A percentile compares a stretch with the other conserved stretches of the same genome.
Conservation (phyloP, 2,113 vertebrate species). For the Felis chaus region DNA sequence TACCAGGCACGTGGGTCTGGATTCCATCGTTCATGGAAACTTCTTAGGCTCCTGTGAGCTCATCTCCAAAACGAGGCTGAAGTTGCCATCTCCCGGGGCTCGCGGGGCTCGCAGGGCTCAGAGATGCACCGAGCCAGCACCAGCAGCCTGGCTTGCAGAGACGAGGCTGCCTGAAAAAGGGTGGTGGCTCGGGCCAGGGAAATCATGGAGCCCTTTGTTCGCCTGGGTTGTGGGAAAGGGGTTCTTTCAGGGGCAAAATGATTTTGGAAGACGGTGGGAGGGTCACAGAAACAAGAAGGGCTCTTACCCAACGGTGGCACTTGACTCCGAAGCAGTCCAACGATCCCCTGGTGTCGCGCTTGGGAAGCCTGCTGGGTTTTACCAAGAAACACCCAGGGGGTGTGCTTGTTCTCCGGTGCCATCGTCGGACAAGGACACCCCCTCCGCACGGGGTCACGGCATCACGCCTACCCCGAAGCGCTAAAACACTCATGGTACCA, state of each 20-base stretch:
- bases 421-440: background rate
- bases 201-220: background rate
- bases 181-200: background rate
- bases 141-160: background rate
- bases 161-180: background rate
- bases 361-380: background rate
- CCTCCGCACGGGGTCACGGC: background rate
- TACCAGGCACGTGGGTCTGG: background rate
- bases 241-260: background rate
- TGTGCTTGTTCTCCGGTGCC: background rate
- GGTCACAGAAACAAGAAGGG: background rate
- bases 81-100: background rate
- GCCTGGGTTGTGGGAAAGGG: background rate
- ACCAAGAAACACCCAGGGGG: too few species aligned
- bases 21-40: background rate
- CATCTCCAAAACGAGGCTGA: background rate
- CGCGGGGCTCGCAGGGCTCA: too few species aligned
- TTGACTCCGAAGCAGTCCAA: background rate
- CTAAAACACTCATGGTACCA: background rate
- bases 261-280: background rate
- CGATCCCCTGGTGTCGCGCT: fast-evolving
- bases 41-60: background rate
- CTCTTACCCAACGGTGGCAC: too few species aligned
- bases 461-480: background rate
- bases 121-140: background rate